phyloP scores from a whole-genome alignment of 1,140 invertebrate genomes.

The Solenopsis fugax region DNA sequence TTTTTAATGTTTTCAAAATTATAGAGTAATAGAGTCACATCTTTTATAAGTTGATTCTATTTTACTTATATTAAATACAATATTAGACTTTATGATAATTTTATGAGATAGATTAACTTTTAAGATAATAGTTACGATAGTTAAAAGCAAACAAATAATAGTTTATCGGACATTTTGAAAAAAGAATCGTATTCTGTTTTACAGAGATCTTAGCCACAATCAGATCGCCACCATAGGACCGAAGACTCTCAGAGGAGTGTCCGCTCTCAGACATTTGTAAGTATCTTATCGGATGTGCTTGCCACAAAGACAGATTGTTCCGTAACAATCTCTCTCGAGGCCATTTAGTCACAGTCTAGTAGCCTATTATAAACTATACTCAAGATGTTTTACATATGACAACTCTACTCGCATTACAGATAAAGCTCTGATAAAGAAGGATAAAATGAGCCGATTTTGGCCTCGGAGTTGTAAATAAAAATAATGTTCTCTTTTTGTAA shows the following conservation, averaged over 20 bases:
- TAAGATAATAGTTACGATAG: background rate
- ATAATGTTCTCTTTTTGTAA: too few relatives aligned
- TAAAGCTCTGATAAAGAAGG: slow-evolving; percentile 29
- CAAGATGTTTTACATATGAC: slow-evolving; percentile 50
- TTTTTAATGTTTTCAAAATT: background rate
- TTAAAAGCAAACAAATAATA: background rate
- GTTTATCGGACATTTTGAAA: background rate
- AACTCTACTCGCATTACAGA: slow-evolving; percentile 22
- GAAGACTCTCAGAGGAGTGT: slow-evolving; percentile 94
- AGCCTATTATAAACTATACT: slow-evolving; percentile 36
- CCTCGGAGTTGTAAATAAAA: too few relatives aligned
- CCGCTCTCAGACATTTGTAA: slow-evolving; percentile 93
- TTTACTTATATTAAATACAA: background rate
- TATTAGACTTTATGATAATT: background rate
- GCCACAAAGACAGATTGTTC: slow-evolving; percentile 55
- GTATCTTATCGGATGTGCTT: slow-evolving; percentile 79
- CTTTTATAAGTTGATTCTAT: background rate
- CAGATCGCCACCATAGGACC: slow-evolving; percentile 95
- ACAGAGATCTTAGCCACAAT: slow-evolving; percentile 98
- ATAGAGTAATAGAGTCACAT: background rate
- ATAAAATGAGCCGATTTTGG: too few relatives aligned
- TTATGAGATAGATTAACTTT: slow-evolving; percentile 6
- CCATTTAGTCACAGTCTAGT: slow-evolving; percentile 50
- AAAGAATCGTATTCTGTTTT: slow-evolving; percentile 76
- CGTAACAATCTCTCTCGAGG: slow-evolving; percentile 36